phyloP scores from a whole-genome alignment of 2,113 vertebrate genomes.

The Xenopus tropicalis region UCB_Xtro_10.0 CM004448.2:87253501-87254000 shows the following conservation, averaged over 20 bases:
- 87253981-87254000: too few species aligned
- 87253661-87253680: slow-evolving; percentile 27
- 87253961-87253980: too few species aligned
- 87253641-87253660: slow-evolving; percentile 45
- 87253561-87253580: slow-evolving; percentile 33
- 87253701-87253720: not conserved
- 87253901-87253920: not conserved
- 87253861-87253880: not conserved
- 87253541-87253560: slow-evolving; percentile 38
- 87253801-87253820: not conserved
- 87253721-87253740: not conserved
- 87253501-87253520: slow-evolving; percentile 16
- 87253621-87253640: slow-evolving; percentile 44
- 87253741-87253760: not conserved
- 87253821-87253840: not conserved
- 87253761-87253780: not conserved
- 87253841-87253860: not conserved
- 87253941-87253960: too few species aligned
- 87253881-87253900: not conserved
- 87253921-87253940: too few species aligned
- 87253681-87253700: slow-evolving; percentile 24
- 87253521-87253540: slow-evolving; percentile 14
- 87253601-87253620: slow-evolving; percentile 41
- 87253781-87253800: not conserved
- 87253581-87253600: slow-evolving; percentile 37